Evolutionary conservation across 2,888 invertebrate species (phyloP), one percentile per base, ranked within the genome.

Genomic region (Branchinecta sandiegonensis): DNA sequence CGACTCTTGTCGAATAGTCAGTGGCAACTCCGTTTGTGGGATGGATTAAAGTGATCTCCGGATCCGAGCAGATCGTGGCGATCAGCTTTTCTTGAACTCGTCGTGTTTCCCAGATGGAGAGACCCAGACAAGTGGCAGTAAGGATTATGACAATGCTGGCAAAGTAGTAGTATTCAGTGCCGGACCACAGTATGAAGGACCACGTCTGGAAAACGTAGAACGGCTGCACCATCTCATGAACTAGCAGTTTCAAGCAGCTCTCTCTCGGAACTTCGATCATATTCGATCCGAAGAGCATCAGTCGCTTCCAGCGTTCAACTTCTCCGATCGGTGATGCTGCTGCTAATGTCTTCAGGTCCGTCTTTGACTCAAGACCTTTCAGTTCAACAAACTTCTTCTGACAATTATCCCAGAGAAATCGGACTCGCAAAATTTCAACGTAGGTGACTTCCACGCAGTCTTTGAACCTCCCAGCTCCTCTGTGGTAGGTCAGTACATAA

Each of bases 171-270:
- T 94, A 94, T 71, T 87, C 83, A 76, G 94, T 94, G 71, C 85
- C 77, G 67, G 85, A 84, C 94, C 94, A 94, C 12, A 94, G 82
- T 50, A 84, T 80, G n/a, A 92, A 83, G 48, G 90, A 90, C 77
- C 88, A 88, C 6, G 86, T 81, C 87, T 93, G 92, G 78, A 93
- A 93, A 69, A 91, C 82, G 78, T 93, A 93, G 79, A 91, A 92
- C 1, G 92, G 91, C 79, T 90, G 90, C 76, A 92, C 83, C 48
- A 89, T 85, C 84, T 91, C 88, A 71, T 85, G 82, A 46, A 85
- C 77, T 72, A 88, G 83, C 69, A 89, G 77, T 48, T 82, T 81
- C 79, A 84, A 82, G 74, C 87, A 85, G 70, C 84, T 85, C 75
- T 87, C 86, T 2, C 88, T 83, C 74, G 86, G 84, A 2, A 89